Base-by-base conservation (phyloP, 1,140 invertebrate genomes). In the Carposina sasakii region DNA sequence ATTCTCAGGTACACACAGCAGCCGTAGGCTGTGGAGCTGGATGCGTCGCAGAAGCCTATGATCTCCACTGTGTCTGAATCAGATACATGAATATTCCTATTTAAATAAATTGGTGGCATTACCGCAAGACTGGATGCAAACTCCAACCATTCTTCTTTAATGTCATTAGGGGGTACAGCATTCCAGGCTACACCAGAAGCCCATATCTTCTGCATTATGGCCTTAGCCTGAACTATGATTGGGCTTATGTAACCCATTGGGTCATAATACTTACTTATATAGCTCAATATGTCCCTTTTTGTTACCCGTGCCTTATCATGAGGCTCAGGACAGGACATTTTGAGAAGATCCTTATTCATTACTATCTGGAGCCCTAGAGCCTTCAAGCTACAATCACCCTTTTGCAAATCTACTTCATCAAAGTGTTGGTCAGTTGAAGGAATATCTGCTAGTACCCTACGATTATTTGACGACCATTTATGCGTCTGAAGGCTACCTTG, bases 261-360 rank as follows among this genome's bases (percentile, higher is more conserved):
- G 23, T 66, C 63, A 47, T 57, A 67, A 23, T 61, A 48, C 28
- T 47, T 46, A 5, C 57, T 47, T 37, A 70, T 59, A 23, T 48
- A 47, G 31, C 48, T 51, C 10, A 56, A 22, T 16, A 56, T 47
- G n/a, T 12, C 10, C 10, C 53, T 34, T 13, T 56, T 56, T 31
- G 53, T 56, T 9, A 49, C 13, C 3, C 45, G 43, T 12, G 31
- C 21, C 8, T 8, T 15, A 9, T 24, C 13, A 24, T 45, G 34
- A 6, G 23, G 22, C 3, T 48, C 15, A 2, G 54, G 54, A 10
- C 30, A 28, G 3, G 24, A 37, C n/a, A 57, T 48, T 39, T 36
- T 44, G 17, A 57, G 49, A 22, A 13, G 28, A 41, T 57, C 54
- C 1, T 48, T 15, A 40, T 52, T 48, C 4, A 53, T 31, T 30